phyloP scores from a whole-genome alignment of 2,113 vertebrate genomes.

The Oenanthe oenanthe region DNA sequence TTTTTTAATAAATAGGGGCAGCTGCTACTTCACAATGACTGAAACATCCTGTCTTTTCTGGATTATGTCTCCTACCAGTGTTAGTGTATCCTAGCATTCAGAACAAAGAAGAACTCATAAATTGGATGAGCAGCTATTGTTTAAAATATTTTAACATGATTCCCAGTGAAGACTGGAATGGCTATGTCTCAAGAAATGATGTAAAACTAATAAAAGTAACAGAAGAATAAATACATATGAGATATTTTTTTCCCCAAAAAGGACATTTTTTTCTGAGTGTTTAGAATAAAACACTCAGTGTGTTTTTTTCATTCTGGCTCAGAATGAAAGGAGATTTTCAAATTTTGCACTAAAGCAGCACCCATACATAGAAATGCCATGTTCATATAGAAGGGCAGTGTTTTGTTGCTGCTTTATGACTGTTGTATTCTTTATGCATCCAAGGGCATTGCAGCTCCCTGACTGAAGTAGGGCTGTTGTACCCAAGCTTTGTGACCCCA shows the following conservation, averaged over 20 bases:
- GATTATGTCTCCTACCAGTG: neutral
- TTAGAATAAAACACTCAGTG: neutral
- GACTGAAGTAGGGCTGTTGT: neutral
- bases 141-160: slow-evolving; percentile 14
- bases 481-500: neutral
- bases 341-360: neutral
- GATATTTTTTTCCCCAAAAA: neutral
- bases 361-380: neutral
- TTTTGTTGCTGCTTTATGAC: neutral
- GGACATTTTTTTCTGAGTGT: neutral
- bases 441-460: neutral
- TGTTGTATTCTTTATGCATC: neutral
- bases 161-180: neutral
- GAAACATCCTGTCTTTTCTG: slow-evolving; percentile 19
- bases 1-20: neutral
- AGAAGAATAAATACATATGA: neutral
- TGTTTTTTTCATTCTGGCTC: neutral
- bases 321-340: neutral
- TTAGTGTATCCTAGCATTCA: neutral
- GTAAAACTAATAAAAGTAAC: neutral
- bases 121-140: neutral
- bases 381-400: neutral
- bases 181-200: neutral
- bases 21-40: neutral
- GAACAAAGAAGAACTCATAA: neutral